Evolutionary conservation across 2,888 invertebrate genomes (phyloP).

Genomic region (Hydroisotoma schaefferi): DNA sequence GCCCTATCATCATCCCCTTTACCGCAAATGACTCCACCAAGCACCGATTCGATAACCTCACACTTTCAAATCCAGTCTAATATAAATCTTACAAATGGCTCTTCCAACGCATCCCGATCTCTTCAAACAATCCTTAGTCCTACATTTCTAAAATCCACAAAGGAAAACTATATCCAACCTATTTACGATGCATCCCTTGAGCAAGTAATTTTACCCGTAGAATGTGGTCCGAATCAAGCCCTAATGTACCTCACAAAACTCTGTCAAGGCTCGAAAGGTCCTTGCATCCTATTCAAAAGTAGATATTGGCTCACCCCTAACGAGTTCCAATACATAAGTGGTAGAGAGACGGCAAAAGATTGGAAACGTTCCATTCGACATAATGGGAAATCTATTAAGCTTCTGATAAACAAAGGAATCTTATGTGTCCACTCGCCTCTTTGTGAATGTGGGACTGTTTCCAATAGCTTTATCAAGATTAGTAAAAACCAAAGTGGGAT

Average conservation of each 20-base stretch:
- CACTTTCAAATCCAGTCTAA: slow-evolving; percentile 21
- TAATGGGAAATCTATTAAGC: slow-evolving; percentile 55
- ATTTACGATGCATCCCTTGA: slow-evolving; percentile 34
- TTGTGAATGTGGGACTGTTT: slow-evolving; percentile 51
- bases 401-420: slow-evolving; percentile 54
- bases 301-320: slow-evolving; percentile 55
- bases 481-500: too few relatives aligned
- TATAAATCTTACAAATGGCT: slow-evolving; percentile 1
- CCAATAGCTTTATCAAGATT: slow-evolving; percentile 6
- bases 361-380: slow-evolving; percentile 53
- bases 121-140: slow-evolving; percentile 25
- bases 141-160: slow-evolving; percentile 31
- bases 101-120: background rate
- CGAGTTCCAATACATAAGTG: slow-evolving; percentile 55
- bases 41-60: slow-evolving; percentile 35
- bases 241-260: slow-evolving; percentile 52
- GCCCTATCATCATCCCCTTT: slow-evolving; percentile 26
- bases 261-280: slow-evolving; percentile 54
- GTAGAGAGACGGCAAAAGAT: slow-evolving; percentile 55
- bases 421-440: slow-evolving; percentile 53
- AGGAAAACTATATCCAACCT: slow-evolving; percentile 39
- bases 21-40: slow-evolving; percentile 35
- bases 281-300: slow-evolving; percentile 53
- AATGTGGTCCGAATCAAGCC: slow-evolving; percentile 46
- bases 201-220: slow-evolving; percentile 43